Conservation (phyloP, 2,888 invertebrate genomes). For the Trachelus troglodyta region DNA sequence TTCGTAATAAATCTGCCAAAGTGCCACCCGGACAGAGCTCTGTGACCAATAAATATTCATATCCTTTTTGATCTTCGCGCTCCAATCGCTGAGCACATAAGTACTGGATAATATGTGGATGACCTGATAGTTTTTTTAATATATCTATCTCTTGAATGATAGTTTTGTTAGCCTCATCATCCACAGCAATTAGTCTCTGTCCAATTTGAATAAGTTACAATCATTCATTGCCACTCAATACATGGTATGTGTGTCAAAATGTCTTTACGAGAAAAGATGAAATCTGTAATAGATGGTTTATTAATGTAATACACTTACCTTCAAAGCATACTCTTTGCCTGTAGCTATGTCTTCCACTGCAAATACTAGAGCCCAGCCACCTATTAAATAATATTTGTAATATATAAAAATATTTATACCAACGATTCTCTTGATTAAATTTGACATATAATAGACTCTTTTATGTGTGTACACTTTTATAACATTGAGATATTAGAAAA, state of each 20-base stretch:
- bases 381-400: conserved; percentile 67
- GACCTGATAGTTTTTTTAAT: conserved; percentile 89
- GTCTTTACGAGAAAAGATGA: conserved; percentile 12
- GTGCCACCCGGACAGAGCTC: conserved; percentile 88
- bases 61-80: conserved; percentile 53
- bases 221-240: not conserved
- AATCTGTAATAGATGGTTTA: not conserved
- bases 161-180: conserved; percentile 82
- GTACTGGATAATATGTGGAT: conserved; percentile 92
- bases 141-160: conserved; percentile 86
- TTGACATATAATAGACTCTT: not conserved
- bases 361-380: conserved; percentile 96
- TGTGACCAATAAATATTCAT: conserved; percentile 90
- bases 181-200: conserved; percentile 83
- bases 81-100: conserved; percentile 76
- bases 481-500: not conserved
- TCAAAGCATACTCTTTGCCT: conserved; percentile 92
- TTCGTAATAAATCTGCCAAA: conserved; percentile 56
- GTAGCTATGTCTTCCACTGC: conserved; percentile 89
- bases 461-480: not conserved
- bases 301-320: conserved; percentile 69
- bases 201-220: conserved; percentile 15
- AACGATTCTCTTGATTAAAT: not conserved
- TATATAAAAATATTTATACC: conserved; percentile 7
- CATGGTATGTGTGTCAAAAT: conserved; percentile 1